A percentile compares a stretch with the other conserved stretches of the same genome.
Conservation (phyloP, 2,797 vertebrate genomes). For the Artibeus lituratus region DNA sequence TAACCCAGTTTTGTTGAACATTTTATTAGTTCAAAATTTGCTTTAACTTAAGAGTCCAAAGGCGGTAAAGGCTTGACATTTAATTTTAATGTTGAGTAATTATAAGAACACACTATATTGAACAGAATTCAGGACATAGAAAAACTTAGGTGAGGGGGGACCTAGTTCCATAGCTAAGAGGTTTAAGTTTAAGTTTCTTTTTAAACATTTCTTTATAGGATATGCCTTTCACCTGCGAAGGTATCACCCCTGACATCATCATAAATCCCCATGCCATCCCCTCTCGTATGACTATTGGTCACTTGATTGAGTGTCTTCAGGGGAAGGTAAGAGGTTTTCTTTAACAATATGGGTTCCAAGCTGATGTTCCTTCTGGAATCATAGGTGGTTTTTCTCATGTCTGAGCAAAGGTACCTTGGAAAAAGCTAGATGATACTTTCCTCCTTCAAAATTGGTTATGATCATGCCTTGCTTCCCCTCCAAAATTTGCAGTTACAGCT, state of each 20-base stretch:
- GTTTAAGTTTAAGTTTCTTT: neutral
- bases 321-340: conserved; percentile 89
- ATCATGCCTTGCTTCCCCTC: neutral
- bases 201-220: conserved; percentile 84
- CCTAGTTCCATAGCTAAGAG: neutral
- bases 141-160: neutral
- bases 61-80: neutral
- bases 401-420: neutral
- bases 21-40: conserved; percentile 45
- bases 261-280: conserved; percentile 99
- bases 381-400: neutral
- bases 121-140: neutral
- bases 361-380: neutral
- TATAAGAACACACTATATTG: neutral
- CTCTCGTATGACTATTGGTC: conserved; percentile 98
- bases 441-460: neutral
- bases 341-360: neutral
- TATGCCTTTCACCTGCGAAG: conserved; percentile 99
- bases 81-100: neutral
- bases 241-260: conserved; percentile 98
- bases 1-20: neutral
- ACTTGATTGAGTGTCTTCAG: conserved; percentile 98
- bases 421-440: neutral
- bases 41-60: neutral
- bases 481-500: neutral